Evolutionary conservation across 1,140 invertebrate genomes (phyloP), one percentile per base, ranked within the genome.

Genomic region (Eubasilissa regina): DNA sequence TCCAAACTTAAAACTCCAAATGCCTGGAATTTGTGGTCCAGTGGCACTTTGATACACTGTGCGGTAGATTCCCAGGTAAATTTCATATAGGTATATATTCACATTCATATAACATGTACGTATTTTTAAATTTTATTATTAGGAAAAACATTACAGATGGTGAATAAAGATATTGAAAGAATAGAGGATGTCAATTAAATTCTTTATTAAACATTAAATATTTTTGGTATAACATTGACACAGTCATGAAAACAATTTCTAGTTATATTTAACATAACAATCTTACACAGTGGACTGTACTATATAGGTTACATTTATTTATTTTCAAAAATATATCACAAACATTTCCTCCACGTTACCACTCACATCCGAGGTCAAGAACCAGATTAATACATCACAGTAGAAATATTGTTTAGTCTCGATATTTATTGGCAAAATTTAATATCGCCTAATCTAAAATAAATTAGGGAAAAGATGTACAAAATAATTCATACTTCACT

Each of bases 191-290:
- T 60, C 15, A 48, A 73, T 55, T 73, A n/a, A 73, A 53, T 35
- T 53, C 21, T 75, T 75, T 58, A 75, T 75, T 75, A 19, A 47
- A 68, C 35, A 43, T 56, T 58, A 60, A 51, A 74, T 75, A 47
- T 58, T 58, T 75, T 75, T 75, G 73, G 73, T 75, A 75, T 75
- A 56, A 75, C 56, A 75, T 15, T 60, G 56, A 75, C 13, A 45
- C 11, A 35, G 53, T 58, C 43, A 75, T 10, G 25, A 19, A 60
- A 56, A 56, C 11, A 75, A 75, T 35, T 12, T 47, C n/a, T 44
- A 21, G 9, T 21, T 12, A 68, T 21, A 68, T 44, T n/a, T 43
- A 53, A 60, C 12, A 25, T 47, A 60, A 60, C 55, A 58, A 75
- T 17, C 21, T 75, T 15, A 60, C 73, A 60, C 21, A 75, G 25